These are phyloP conservation scores for Cheilinus undulatus DNA, from an alignment of 2,113 vertebrate genomes.

Conservation along the genomic window DNA sequence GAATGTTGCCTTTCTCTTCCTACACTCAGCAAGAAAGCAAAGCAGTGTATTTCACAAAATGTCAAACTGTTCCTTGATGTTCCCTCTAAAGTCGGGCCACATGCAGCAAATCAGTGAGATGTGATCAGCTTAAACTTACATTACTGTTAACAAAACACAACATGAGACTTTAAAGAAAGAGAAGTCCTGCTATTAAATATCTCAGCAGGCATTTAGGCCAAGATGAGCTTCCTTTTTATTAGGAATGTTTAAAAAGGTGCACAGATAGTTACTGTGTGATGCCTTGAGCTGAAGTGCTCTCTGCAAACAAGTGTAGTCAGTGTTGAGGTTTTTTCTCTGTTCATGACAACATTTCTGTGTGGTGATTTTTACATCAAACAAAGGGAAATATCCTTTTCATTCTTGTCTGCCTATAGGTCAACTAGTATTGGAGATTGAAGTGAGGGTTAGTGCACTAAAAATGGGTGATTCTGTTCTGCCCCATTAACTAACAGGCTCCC, in stretches of 20 bases:
- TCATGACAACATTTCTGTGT: background rate
- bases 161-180: background rate
- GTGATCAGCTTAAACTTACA: background rate
- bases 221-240: background rate
- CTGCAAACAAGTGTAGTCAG: background rate
- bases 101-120: background rate
- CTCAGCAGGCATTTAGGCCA: background rate
- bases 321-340: background rate
- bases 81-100: too few relatives aligned
- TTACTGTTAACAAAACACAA: background rate
- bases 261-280: background rate
- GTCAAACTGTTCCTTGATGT: too few relatives aligned
- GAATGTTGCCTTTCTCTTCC: too few relatives aligned
- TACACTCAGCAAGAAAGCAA: too few relatives aligned
- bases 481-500: slow-evolving; percentile 2
- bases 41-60: too few relatives aligned
- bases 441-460: too few relatives aligned
- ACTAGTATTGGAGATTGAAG: too few relatives aligned
- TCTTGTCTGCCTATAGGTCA: background rate
- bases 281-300: background rate
- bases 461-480: background rate
- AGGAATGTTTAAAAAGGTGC: background rate
- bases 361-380: background rate
- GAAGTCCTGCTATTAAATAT: background rate
- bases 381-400: background rate